Evolutionary conservation across 2,113 vertebrate genomes (phyloP).

Genomic region (Carlito syrichta): DNA sequence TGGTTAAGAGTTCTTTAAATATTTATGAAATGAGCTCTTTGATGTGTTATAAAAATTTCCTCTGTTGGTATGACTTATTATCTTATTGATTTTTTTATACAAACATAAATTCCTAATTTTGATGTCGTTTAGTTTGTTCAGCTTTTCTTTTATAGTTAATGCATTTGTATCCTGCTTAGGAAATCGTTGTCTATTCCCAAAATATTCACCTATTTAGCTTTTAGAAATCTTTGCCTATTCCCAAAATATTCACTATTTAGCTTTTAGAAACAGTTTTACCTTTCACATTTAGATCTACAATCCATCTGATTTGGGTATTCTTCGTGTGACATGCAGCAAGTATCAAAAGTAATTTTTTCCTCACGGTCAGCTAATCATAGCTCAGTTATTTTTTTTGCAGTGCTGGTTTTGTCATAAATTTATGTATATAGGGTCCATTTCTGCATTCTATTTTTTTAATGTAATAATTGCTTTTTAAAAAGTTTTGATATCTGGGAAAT

Average conservation of each 20-base stretch:
- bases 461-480: neutral
- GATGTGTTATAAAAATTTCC: neutral
- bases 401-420: neutral
- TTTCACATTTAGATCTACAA: neutral
- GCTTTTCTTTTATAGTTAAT: neutral
- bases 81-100: neutral
- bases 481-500: neutral
- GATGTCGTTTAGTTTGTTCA: neutral
- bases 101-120: neutral
- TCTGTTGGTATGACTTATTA: neutral
- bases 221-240: neutral
- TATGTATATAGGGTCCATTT: neutral
- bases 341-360: neutral
- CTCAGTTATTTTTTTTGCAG: neutral
- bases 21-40: neutral
- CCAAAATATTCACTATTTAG: neutral
- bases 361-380: neutral
- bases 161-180: neutral
- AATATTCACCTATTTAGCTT: neutral
- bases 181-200: neutral
- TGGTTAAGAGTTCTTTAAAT: neutral
- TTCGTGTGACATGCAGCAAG: neutral
- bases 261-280: neutral
- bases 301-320: neutral
- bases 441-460: neutral